A percentile compares a stretch with the other conserved stretches of the same genome.
Evolutionary conservation across 2,888 invertebrate genomes (phyloP).

Genomic region (Scaptomyza tumidula): DNA sequence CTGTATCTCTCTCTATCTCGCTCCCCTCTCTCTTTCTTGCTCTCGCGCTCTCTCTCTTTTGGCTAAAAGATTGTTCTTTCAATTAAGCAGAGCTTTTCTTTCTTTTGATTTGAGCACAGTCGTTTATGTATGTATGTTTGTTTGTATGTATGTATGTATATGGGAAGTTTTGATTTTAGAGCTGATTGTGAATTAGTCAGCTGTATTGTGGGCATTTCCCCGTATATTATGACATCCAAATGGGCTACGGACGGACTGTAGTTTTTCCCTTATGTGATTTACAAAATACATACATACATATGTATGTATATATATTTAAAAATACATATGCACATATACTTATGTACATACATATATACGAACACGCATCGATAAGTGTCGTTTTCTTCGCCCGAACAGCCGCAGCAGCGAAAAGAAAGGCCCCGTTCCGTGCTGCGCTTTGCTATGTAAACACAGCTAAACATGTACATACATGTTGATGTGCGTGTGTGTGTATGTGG

Average conservation of each 20-base stretch:
- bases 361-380: slow-evolving; percentile 64
- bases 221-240: slow-evolving; percentile 28
- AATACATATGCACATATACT: background rate
- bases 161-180: slow-evolving; percentile 33
- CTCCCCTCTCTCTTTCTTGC: background rate
- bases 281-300: slow-evolving; percentile 8
- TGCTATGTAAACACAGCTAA: slow-evolving; percentile 74
- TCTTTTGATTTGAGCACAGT: slow-evolving; percentile 13
- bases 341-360: slow-evolving; percentile 12
- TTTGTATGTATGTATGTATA: background rate
- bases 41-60: background rate
- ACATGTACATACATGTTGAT: slow-evolving; percentile 38
- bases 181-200: slow-evolving; percentile 63
- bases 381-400: slow-evolving; percentile 45
- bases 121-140: background rate
- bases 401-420: slow-evolving; percentile 52
- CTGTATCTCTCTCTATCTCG: background rate
- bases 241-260: slow-evolving; percentile 4
- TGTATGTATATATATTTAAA: background rate
- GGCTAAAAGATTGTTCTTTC: slow-evolving; percentile 23
- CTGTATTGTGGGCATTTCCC: slow-evolving; percentile 48
- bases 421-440: slow-evolving; percentile 71
- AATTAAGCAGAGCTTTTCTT: slow-evolving; percentile 46
- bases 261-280: slow-evolving; percentile 30
- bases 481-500: slow-evolving; percentile 6